Percentiles rank a stretch among this genome's conserved stretches.
These are phyloP conservation scores for Drosophila eohydei DNA, from an alignment of 2,888 invertebrate genomes.

Conservation along the genomic window DNA sequence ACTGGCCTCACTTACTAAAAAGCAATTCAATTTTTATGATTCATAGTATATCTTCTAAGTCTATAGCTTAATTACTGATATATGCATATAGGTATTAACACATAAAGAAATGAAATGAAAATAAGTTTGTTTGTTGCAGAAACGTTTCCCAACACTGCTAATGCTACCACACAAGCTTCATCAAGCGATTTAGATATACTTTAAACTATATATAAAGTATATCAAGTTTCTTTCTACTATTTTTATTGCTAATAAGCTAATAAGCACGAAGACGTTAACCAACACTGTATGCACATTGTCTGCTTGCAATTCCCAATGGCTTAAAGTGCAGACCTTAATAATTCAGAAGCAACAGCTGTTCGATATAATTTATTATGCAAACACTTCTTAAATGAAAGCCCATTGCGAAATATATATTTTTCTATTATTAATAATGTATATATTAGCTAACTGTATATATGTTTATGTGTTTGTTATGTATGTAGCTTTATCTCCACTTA, in stretches of 20 bases:
- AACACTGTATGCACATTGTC: neutral
- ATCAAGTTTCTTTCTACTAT: neutral
- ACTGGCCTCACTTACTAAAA: no score
- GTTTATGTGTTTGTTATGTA: neutral
- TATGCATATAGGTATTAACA: no score
- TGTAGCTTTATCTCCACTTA: neutral
- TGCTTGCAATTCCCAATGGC: constrained; percentile 1
- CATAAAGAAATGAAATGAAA: no score
- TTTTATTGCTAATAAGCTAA: neutral
- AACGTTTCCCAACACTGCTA: no score
- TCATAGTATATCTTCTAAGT: no score
- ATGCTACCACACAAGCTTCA: no score
- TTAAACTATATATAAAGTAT: no score
- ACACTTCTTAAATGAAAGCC: neutral
- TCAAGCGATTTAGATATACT: no score
- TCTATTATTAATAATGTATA: neutral
- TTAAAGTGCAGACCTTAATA: neutral
- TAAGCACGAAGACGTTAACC: neutral
- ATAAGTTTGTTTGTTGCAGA: no score
- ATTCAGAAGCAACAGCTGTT: constrained; percentile 18
- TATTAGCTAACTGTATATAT: neutral
- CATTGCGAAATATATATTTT: constrained; percentile 6
- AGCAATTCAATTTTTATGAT: no score
- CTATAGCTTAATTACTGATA: no score
- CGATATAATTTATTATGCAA: neutral